Base-by-base conservation (phyloP, 2,888 invertebrate species). In the Sipha maydis region DNA sequence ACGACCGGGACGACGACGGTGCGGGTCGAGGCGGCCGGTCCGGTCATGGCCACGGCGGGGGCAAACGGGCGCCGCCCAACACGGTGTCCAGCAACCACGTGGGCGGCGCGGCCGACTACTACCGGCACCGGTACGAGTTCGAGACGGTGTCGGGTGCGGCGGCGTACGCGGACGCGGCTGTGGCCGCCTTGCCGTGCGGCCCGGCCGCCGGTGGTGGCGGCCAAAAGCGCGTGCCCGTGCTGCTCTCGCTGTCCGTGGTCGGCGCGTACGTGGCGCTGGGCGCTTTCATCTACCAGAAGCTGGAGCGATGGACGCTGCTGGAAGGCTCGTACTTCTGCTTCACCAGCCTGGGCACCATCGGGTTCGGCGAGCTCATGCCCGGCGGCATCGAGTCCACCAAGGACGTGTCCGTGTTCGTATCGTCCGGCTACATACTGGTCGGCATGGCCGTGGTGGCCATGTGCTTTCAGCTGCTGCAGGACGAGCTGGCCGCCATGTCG, bases 281-380 rank as follows among this genome's bases (percentile, higher is more conserved):
- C 25, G 96, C 98, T 0, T 93, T 97, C 89, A 93, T 99, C 90
- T 99, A 99, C 92, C 95, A 96, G 90, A 94, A 96, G 85, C 95
- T 98, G 91, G 99, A 99, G 92, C 95, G 95, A 90, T 99, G 99
- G 99, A 95, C 95, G 89, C 94, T 97, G 73, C 93, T 98, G 85
- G 98, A 98, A 91, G 97, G 98, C 89, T 93, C 93, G 90, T 94
- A 92, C 91, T 94, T 94, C 91, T 93, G 93, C 90, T 94, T 94
- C 91, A 93, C 94, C 90, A 93, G 92, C 88, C 90, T 92, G 89
- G 96, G 96, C 41, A 97, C 96, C 21, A 96, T 97, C 90, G 96
- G 97, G 2, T 96, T 97, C 91, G 97, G 97, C 0, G 95, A 96
- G 91, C 92, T 96, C 90, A 93, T 95, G 88, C 97, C 97, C 0